Evolutionary conservation across 2,888 invertebrate species (phyloP), one percentile per base, ranked within the genome.

Genomic region (Phortica okadai): DNA sequence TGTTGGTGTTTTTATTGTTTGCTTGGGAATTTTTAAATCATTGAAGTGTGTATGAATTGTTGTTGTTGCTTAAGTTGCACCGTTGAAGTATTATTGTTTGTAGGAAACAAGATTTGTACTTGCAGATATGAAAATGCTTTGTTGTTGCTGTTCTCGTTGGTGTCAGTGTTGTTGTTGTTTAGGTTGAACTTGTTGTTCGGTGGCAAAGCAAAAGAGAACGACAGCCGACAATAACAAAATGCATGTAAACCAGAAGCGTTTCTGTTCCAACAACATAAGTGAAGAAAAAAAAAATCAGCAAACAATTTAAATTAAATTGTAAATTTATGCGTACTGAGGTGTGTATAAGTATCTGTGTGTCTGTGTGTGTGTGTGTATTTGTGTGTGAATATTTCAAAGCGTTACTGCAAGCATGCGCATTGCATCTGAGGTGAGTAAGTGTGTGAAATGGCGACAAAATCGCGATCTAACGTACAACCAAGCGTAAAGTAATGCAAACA

Each of bases 221-320:
- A 14, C 50, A 50, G 50, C 33, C 33, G 33, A 3, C 50, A 50
- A 50, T 21, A 25, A 62, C 59, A n/a, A 62, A 62, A 16, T 62
- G 59, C 59, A 62, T 6, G 10, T 21, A 62, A 62, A 21, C 59
- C 25, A 62, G 59, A 62, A 62, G 59, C 14, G 56, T 14, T 14
- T n/a, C 14, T 56, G n/a, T n/a, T 11, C n/a, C 56, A 16, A 56
- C 14, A 1, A 56, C 14, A 7, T 56, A 56, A 7, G 16, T n/a
- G 56, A n/a, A n/a, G n/a, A n/a, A n/a, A 67, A n/a, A 45, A 69
- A 21, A 85, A 86, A 82, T 77, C 87, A 88, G 78, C 83, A 73
- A 85, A 84, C 84, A 88, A 86, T 82, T 88, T 83, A 84, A 85
- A 85, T 88, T 86, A 88, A 85, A 86, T 86, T 86, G 88, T 86